Evolutionary conservation across 2,888 invertebrate species (phyloP).

Genomic region (Cosmorhoe ocellata): DNA sequence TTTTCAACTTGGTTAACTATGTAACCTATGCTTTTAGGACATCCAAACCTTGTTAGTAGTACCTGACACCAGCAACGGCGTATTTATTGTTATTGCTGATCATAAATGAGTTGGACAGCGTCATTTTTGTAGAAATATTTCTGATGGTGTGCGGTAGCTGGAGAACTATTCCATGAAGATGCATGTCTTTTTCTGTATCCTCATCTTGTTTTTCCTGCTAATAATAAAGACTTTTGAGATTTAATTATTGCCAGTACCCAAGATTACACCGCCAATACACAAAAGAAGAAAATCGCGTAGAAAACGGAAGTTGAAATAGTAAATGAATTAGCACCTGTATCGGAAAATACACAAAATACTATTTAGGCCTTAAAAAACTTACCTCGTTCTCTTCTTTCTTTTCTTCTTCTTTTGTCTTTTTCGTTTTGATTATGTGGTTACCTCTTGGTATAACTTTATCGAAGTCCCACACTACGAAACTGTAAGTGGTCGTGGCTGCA

Average conservation of each 20-base stretch:
- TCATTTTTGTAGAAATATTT: conserved; percentile 96
- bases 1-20: too few species aligned
- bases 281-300: too few species aligned
- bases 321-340: too few species aligned
- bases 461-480: conserved; percentile 92
- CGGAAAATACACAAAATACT: background rate
- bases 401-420: conserved; percentile 47
- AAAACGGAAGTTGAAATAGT: too few species aligned
- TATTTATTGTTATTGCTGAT: conserved; percentile 95
- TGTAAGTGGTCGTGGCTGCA: conserved; percentile 89
- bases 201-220: conserved; percentile 64
- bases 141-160: conserved; percentile 92
- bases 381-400: conserved; percentile 56
- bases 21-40: too few species aligned
- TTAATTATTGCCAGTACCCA: too few species aligned
- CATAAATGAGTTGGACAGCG: conserved; percentile 95
- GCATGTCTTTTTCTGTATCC: conserved; percentile 59
- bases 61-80: conserved; percentile 97
- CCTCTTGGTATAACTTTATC: conserved; percentile 73
- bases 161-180: conserved; percentile 84
- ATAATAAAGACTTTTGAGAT: conserved; percentile 26
- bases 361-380: conserved; percentile 10
- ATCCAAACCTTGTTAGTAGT: background rate
- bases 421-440: conserved; percentile 52
- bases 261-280: too few species aligned